A percentile compares a stretch with the other conserved stretches of the same genome.
Evolutionary conservation across 2,888 invertebrate species (phyloP).

Genomic region (Synergus itoensis): DNA sequence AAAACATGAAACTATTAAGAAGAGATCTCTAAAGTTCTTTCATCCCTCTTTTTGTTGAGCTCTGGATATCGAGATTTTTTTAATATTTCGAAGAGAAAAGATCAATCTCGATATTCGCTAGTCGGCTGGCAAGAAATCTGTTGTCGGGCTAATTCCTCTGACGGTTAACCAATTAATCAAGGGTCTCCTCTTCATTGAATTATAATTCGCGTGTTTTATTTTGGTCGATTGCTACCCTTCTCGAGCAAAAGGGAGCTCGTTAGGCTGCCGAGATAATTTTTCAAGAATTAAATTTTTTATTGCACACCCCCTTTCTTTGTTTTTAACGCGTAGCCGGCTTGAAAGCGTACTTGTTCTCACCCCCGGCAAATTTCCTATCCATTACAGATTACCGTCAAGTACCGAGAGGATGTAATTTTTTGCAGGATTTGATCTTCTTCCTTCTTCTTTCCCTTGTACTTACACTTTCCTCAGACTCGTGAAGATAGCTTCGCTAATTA

Average conservation of each 20-base stretch:
- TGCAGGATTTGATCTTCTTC: background rate
- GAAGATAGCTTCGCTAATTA: background rate
- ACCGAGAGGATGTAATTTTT: conserved; percentile 10
- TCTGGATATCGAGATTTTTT: conserved; percentile 33
- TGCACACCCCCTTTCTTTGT: background rate
- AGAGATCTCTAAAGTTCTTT: background rate
- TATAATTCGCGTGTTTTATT: conserved; percentile 61
- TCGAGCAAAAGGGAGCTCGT: conserved; percentile 45
- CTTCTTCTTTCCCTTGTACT: background rate
- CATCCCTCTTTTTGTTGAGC: background rate
- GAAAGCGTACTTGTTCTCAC: background rate
- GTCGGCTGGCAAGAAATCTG: conserved; percentile 61
- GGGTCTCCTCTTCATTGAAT: conserved; percentile 64
- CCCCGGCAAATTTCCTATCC: conserved; percentile 2
- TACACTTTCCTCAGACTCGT: background rate
- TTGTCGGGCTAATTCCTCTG: conserved; percentile 55
- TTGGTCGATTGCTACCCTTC: conserved; percentile 54
- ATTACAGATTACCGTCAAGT: conserved; percentile 35
- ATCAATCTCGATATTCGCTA: conserved; percentile 14
- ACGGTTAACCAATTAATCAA: conserved; percentile 70
- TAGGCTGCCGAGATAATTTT: conserved; percentile 62
- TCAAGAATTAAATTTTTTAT: conserved; percentile 62
- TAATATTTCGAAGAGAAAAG: conserved; percentile 15
- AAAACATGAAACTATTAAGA: conserved; percentile 3
- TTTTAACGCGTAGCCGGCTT: background rate